Evolutionary conservation across 2,888 invertebrate species (phyloP), one percentile per base, ranked within the genome.

Genomic region (Aproaerema taeniolella): DNA sequence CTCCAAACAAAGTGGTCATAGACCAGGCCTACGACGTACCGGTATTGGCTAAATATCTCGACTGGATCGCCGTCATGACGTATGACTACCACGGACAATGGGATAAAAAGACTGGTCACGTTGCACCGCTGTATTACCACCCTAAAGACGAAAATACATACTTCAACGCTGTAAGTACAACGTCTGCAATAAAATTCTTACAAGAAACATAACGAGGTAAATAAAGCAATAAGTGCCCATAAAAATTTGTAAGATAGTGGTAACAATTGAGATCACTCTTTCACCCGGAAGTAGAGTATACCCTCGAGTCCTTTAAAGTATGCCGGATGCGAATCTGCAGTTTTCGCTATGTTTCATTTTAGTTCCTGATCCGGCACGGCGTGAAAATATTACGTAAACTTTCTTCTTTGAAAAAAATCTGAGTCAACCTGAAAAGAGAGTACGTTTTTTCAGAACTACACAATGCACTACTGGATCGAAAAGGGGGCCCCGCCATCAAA

Each of bases 61-160:
- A 96, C 66, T 96, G 95, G 95, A 93, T 96, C 34, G 94, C 95
- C 1, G 95, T 96, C 0, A 96, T 96, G 96, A 93, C 95, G 0
- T 96, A 96, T 58, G 96, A 96, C 63, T 95, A 92, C 78, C 95
- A 96, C 53, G 96, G 96, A 0, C 95, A 95, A 58, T 96, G 96
- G 96, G 96, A 96, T 58, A 95, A 94, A 65, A 93, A 93, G 67
- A 96, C 96, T 1, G 96, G 96, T 0, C 96, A 96, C 60, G 94
- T 96, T 0, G 94, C 96, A 0, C 96, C 96, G 0, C 71, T 96
- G 28, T 95, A 91, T 54, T 89, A 92, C 59, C 95, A 95, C 64
- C 92, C 93, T 2, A 92, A 94, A 31, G 95, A 95, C 61, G 94
- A 93, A 45, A 91, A 89, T 39, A 89, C 91, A 29, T 95, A 92